Conservation (phyloP, 1,140 invertebrate genomes). For the Triops cancriformis region DNA sequence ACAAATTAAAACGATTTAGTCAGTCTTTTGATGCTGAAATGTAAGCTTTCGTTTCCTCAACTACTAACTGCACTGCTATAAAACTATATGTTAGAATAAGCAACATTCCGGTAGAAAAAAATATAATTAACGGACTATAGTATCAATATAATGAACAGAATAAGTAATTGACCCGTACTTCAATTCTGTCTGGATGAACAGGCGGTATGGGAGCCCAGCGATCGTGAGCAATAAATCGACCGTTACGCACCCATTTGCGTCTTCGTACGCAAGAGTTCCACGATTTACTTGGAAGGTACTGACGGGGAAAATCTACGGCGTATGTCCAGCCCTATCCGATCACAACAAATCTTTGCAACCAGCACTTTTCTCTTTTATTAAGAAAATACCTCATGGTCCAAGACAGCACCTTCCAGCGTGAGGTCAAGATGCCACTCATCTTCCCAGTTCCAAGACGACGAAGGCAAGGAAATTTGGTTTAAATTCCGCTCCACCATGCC, state of each 20-base stretch:
- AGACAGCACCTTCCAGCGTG: conserved; percentile 71
- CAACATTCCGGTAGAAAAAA: conserved; percentile 32
- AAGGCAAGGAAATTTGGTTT: conserved; percentile 72
- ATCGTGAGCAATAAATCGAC: conserved; percentile 78
- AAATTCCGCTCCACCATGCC: conserved; percentile 65
- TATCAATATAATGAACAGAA: too few species aligned
- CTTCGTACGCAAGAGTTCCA: conserved; percentile 86
- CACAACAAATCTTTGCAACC: conserved; percentile 21
- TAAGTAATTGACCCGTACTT: conserved; percentile 22
- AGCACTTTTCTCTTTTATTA: not conserved
- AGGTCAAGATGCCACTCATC: conserved; percentile 83
- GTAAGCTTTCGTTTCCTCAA: too few species aligned
- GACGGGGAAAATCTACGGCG: conserved; percentile 80
- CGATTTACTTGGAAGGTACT: conserved; percentile 69
- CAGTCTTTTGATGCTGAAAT: too few species aligned
- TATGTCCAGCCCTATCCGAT: conserved; percentile 72
- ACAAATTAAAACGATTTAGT: too few species aligned
- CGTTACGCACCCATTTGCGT: conserved; percentile 77
- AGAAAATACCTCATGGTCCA: conserved; percentile 63
- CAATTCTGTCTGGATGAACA: not conserved
- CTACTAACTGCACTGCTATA: too few species aligned
- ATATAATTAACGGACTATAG: too few species aligned
- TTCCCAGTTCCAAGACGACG: conserved; percentile 90
- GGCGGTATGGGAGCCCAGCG: conserved; percentile 70
- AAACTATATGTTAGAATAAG: conserved; percentile 17